phyloP scores from a whole-genome alignment of 2,797 vertebrate species.

The Tangara arthus region DNA sequence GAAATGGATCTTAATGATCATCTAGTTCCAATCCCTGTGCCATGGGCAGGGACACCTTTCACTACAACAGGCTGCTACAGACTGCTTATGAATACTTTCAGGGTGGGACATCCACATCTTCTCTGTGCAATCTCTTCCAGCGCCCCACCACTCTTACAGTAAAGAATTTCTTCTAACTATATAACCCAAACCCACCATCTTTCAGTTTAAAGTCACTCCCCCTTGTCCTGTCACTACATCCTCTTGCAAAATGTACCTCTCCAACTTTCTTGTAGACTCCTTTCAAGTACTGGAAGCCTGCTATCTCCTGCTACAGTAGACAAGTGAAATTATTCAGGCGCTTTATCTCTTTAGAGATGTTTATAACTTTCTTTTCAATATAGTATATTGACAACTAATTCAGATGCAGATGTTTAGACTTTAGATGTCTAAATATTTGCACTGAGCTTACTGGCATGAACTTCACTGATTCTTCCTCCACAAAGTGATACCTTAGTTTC shows the following conservation, averaged over 20 bases:
- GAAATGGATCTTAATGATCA: neutral
- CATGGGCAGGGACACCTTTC: neutral
- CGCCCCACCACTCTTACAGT: accelerated
- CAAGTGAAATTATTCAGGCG: neutral
- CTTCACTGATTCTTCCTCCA: neutral
- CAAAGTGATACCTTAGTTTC: neutral
- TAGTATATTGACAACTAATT: neutral
- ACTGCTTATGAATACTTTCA: neutral
- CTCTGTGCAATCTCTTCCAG: neutral
- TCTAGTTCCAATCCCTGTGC: neutral
- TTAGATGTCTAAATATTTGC: neutral
- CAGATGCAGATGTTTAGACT: neutral
- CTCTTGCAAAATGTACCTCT: neutral
- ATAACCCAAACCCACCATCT: accelerated
- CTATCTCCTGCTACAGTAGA: neutral
- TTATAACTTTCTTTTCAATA: neutral
- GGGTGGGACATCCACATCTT: too few species aligned
- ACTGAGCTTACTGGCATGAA: neutral
- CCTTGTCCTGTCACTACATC: neutral
- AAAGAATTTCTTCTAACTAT: neutral
- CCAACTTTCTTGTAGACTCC: neutral
- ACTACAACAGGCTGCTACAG: neutral
- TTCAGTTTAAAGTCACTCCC: neutral
- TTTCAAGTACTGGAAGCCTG: neutral
- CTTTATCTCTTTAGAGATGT: neutral